These are phyloP conservation scores for Acleris holmiana DNA, from an alignment of 2,888 invertebrate species.

Conservation along the genomic window DNA sequence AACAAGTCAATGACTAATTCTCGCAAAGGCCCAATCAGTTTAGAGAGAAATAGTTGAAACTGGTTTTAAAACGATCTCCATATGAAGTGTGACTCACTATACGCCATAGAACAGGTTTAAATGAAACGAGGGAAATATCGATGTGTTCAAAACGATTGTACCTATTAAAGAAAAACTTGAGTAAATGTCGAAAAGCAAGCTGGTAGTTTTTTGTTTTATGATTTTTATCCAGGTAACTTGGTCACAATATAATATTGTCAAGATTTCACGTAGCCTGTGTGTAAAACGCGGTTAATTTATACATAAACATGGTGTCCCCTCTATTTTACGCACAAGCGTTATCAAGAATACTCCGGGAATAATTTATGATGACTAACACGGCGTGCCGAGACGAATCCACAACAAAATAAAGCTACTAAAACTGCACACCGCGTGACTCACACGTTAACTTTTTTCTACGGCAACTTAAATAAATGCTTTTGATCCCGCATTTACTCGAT, in stretches of 20 bases:
- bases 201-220: no score
- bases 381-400: conserved; percentile 50
- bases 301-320: conserved; percentile 20
- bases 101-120: conserved; percentile 47
- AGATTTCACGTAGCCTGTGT: not conserved
- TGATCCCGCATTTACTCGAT: no score
- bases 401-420: conserved; percentile 54
- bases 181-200: not conserved
- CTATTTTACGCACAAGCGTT: conserved; percentile 8
- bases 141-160: not conserved
- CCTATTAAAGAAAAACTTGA: no score
- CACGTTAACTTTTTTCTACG: conserved; percentile 36
- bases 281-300: not conserved
- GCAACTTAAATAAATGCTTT: no score
- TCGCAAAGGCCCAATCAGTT: conserved; percentile 32
- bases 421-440: conserved; percentile 41
- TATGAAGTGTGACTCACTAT: conserved; percentile 51
- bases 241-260: no score
- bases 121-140: conserved; percentile 25
- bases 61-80: conserved; percentile 51
- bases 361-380: conserved; percentile 54
- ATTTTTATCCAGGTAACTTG: no score
- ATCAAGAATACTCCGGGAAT: conserved; percentile 38
- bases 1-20: conserved; percentile 35
- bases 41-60: conserved; percentile 54